phyloP scores from a whole-genome alignment of 2,113 vertebrate species.

The Kryptolebias marmoratus region DNA sequence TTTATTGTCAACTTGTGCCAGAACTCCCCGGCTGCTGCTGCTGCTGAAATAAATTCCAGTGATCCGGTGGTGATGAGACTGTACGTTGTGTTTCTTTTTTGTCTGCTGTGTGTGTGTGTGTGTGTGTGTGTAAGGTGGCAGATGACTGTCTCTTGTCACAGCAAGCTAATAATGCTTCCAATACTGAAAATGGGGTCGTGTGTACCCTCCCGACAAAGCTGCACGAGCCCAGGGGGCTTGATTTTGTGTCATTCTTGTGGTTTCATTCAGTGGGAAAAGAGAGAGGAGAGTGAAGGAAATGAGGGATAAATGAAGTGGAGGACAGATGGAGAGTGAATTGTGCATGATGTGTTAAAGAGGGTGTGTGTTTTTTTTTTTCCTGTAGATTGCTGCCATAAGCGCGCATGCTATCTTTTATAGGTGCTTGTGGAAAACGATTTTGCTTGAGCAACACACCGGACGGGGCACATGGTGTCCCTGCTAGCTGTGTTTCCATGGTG shows the following conservation, averaged over 20 bases:
- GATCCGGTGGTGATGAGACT: conserved; percentile 66
- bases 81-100: conserved; percentile 54
- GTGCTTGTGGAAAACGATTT: background rate
- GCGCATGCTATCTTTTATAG: conserved; percentile 12
- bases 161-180: conserved; percentile 65
- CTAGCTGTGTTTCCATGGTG: conserved; percentile 74
- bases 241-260: conserved; percentile 50
- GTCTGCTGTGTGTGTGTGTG: conserved; percentile 23
- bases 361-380: conserved; percentile 2
- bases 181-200: conserved; percentile 63
- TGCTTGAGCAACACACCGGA: conserved; percentile 31
- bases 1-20: conserved; percentile 66
- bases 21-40: conserved; percentile 57
- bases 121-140: conserved; percentile 10
- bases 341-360: conserved; percentile 22
- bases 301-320: conserved; percentile 65
- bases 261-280: conserved; percentile 61
- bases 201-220: conserved; percentile 53
- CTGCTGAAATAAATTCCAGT: conserved; percentile 72
- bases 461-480: conserved; percentile 62
- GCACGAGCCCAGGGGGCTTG: conserved; percentile 54
- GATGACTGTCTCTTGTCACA: conserved; percentile 53
- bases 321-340: conserved; percentile 47
- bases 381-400: background rate
- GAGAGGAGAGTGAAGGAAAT: conserved; percentile 43